Conservation (phyloP, 2,888 invertebrate species). For the Drosophila seclusa region DNA sequence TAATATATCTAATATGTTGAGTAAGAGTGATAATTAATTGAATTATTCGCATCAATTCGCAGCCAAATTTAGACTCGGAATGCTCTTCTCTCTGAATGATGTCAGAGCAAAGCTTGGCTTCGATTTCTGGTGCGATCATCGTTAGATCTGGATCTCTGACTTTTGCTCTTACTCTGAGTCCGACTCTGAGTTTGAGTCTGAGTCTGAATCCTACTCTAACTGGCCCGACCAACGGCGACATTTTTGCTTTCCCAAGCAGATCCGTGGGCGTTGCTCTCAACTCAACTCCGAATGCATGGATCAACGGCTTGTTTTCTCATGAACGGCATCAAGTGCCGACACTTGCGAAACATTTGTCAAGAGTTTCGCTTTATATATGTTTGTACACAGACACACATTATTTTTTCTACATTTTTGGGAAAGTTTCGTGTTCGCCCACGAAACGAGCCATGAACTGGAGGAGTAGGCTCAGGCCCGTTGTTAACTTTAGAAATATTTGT, state of each 20-base stretch:
- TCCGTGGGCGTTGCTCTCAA: slow-evolving; percentile 31
- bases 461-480: slow-evolving; percentile 27
- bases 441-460: slow-evolving; percentile 26
- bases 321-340: slow-evolving; percentile 34
- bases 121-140: slow-evolving; percentile 35
- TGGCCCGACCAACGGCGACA: slow-evolving; percentile 4
- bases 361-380: slow-evolving; percentile 12
- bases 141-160: slow-evolving; percentile 34
- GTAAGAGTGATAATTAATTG: slow-evolving; percentile 27
- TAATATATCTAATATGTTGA: background rate
- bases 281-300: slow-evolving; percentile 3
- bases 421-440: slow-evolving; percentile 57
- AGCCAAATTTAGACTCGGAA: slow-evolving; percentile 43
- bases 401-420: slow-evolving; percentile 13
- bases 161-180: background rate
- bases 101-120: slow-evolving; percentile 45
- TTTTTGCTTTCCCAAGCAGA: slow-evolving; percentile 45
- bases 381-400: slow-evolving; percentile 3
- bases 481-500: slow-evolving; percentile 29
- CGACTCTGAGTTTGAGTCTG: background rate
- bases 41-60: slow-evolving; percentile 39
- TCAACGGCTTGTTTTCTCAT: slow-evolving; percentile 23
- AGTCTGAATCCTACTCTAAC: background rate
- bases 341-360: slow-evolving; percentile 31
- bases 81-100: slow-evolving; percentile 36